A percentile compares a stretch with the other conserved stretches of the same genome.
These are phyloP conservation scores for Listronotus oregonensis DNA, from an alignment of 1,140 invertebrate genomes.

Conservation along the genomic window DNA sequence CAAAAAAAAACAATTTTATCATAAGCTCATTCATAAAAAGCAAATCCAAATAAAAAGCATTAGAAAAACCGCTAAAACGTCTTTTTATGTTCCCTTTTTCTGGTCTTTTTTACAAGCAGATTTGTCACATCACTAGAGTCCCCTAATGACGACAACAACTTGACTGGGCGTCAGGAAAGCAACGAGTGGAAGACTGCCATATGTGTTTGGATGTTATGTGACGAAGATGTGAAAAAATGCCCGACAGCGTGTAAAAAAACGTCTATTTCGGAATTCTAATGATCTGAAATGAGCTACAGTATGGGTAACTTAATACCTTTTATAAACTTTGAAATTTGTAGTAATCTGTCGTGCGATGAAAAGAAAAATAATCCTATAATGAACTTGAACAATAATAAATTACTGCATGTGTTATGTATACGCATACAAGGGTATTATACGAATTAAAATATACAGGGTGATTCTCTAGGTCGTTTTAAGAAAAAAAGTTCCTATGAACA, in stretches of 20 bases:
- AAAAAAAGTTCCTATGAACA: too few species aligned
- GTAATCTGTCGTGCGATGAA: background rate
- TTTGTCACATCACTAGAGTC: conserved; percentile 23
- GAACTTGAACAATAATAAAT: too few species aligned
- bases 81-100: conserved; percentile 7
- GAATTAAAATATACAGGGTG: too few species aligned
- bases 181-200: conserved; percentile 29
- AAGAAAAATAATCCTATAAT: background rate
- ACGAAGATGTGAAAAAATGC: conserved; percentile 41
- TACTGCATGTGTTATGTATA: too few species aligned
- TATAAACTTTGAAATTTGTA: conserved; percentile 24
- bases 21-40: conserved; percentile 27
- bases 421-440: too few species aligned
- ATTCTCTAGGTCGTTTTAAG: too few species aligned
- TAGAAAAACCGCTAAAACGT: conserved; percentile 19
- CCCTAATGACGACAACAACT: conserved; percentile 29
- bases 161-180: conserved; percentile 33
- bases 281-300: conserved; percentile 33
- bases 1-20: conserved; percentile 13
- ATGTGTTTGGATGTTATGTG: conserved; percentile 44
- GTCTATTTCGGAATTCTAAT: conserved; percentile 43
- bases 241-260: conserved; percentile 33
- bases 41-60: conserved; percentile 6
- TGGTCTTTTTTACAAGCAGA: conserved; percentile 12
- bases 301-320: conserved; percentile 27